A percentile compares a stretch with the other conserved stretches of the same genome.
phyloP scores from a whole-genome alignment of 2,888 invertebrate genomes.

The Habrosyne pyritoides region DNA sequence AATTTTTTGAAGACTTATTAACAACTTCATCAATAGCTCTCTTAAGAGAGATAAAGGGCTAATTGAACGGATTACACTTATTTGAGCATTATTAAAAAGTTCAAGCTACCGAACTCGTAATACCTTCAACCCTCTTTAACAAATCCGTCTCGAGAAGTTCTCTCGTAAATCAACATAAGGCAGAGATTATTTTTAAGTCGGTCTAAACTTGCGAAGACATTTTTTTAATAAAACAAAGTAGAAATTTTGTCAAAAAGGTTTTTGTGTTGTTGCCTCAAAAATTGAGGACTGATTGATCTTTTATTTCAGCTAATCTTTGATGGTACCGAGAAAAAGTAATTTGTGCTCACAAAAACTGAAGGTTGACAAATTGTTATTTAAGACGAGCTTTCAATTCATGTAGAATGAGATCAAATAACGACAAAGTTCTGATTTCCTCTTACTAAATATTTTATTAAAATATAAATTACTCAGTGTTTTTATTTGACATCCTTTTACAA shows the following conservation, averaged over 20 bases:
- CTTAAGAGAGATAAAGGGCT: background rate
- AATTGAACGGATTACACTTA: slow-evolving; percentile 14
- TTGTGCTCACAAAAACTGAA: background rate
- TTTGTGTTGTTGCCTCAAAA: slow-evolving; percentile 18
- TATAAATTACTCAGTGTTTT: background rate
- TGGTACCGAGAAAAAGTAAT: slow-evolving; percentile 3
- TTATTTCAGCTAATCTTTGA: slow-evolving; percentile 7
- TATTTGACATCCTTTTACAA: too few species aligned
- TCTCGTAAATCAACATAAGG: slow-evolving; percentile 40
- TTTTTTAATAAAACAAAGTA: slow-evolving; percentile 23
- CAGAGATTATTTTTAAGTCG: slow-evolving; percentile 37
- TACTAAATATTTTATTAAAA: background rate
- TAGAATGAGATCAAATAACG: background rate
- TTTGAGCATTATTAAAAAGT: slow-evolving; percentile 12
- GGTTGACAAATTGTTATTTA: background rate
- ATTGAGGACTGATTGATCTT: slow-evolving; percentile 13
- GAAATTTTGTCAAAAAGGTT: slow-evolving; percentile 22
- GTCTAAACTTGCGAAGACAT: slow-evolving; percentile 20
- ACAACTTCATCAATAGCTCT: background rate
- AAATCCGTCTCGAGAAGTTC: slow-evolving; percentile 40
- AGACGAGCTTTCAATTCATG: background rate
- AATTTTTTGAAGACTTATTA: background rate
- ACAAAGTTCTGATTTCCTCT: background rate
- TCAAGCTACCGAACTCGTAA: slow-evolving; percentile 8
- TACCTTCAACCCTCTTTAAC: slow-evolving; percentile 21